Base-by-base conservation (phyloP, 2,113 vertebrate genomes). In the Cepphus grylle region DNA sequence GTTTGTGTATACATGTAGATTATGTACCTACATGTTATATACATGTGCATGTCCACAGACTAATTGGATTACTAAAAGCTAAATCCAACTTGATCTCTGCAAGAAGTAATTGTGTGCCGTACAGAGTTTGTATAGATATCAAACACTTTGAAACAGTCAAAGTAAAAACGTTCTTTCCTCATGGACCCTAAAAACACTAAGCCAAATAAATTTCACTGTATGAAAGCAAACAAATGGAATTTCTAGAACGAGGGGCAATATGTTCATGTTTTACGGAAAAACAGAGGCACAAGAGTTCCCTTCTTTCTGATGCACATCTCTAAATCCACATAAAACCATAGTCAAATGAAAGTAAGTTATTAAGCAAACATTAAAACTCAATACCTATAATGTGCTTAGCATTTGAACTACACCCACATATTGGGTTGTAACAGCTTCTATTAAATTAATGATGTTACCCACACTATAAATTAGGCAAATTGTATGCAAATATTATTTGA, bases 381-480 rank as follows among this genome's bases (percentile, higher is more conserved):
- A 94, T 97, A 94, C 77, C 67, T 88, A 86, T 74, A 90, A 90
- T 58, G 62, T 88, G 56, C 72, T 90, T 91, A 94, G 82, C 90
- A 96, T 97, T 92, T 96, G 80, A 97, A 96, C 86, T 94, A 96
- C 90, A 97, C 93, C 91, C 91, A 95, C 93, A 87, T 96, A 98
- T 93, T 96, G 81, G 90, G 92, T 94, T 98, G 88, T 94, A 97
- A 97, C 83, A 96, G 95, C 62, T 92, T 96, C 95, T 97, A 84
- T 97, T 97, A 98, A 98, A 97, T 98, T 96, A 98, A 97, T 85
- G 92, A 94, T 89, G 89, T 96, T 97, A 95, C 94, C 88, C 97
- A 97, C 88, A 93, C 88, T 91, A 85, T 96, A 97, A 97, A 98
- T 98, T 98, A 98, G 80, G 97, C 93, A 98, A 98, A 98, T 94